Base-by-base conservation (phyloP, 2,888 invertebrate species). In the Dyspetes luteomarginatus region DNA sequence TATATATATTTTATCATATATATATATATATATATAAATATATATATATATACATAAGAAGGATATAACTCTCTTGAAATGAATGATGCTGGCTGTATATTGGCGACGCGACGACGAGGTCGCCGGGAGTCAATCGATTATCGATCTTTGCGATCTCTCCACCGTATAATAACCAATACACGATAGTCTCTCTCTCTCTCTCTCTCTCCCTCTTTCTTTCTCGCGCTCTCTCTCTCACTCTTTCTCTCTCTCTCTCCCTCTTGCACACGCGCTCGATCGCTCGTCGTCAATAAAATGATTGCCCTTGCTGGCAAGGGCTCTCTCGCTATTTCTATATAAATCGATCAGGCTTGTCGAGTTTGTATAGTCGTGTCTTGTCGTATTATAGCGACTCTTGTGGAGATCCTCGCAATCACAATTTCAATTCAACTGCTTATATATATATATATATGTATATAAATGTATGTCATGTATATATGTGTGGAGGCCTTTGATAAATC, bases 61-160 rank as follows among this genome's bases (percentile, higher is more conserved):
- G 15, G 19, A 58, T 30, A 48, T 60, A 72, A 72, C 58, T 72
- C 60, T 72, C 60, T 62, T 15, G 45, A 52, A 67, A 78, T 78
- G 68, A 73, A 78, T 68, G 68, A 67, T 58, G 67, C 48, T 68
- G 72, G 9, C 50, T 62, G 60, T 64, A 60, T 56, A n/a, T n/a
- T n/a, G n/a, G n/a, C 22, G 72, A 52, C 72, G 60, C 24, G 26
- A 62, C 73, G 67, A 55, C 62, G 67, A 73, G 62, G 67, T 68
- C 73, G 43, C 12, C 55, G 52, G 52, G 78, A 73, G 73, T 78
- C 68, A 73, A 78, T 73, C 73, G 78, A 78, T 73, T 78, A 78
- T 73, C 68, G 78, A 78, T 78, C 62, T 52, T 62, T 45, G 73
- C 60, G 73, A 78, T 78, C 78, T 67, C 58, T 52, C 52, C 30